A percentile compares a stretch with the other conserved stretches of the same genome.
phyloP scores from a whole-genome alignment of 1,140 invertebrate genomes.

The Bombus huntii region DNA sequence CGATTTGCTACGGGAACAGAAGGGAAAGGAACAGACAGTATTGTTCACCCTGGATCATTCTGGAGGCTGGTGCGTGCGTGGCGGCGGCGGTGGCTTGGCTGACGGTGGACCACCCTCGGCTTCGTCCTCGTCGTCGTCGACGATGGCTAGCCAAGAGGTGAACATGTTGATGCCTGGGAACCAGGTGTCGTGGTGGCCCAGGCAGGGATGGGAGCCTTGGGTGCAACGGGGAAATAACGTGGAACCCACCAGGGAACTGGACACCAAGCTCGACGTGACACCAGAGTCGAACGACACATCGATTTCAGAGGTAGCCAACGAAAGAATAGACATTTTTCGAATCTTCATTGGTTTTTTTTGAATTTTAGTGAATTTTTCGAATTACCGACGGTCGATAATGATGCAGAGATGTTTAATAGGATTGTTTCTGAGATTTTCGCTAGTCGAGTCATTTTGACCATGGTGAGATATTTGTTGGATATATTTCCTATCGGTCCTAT shows the following conservation, averaged over 20 bases:
- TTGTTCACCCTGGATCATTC: conserved; percentile 57
- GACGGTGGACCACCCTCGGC: conserved; percentile 32
- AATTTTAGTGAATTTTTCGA: background rate
- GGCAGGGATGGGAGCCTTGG: conserved; percentile 71
- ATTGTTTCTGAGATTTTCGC: too few species aligned
- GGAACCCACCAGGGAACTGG: conserved; percentile 38
- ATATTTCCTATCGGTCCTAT: too few species aligned
- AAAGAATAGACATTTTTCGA: conserved; percentile 32
- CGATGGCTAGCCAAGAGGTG: conserved; percentile 49
- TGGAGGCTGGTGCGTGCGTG: conserved; percentile 41
- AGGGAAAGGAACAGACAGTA: background rate
- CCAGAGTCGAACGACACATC: conserved; percentile 74
- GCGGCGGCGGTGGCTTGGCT: conserved; percentile 24
- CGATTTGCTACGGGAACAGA: background rate
- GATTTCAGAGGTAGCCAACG: conserved; percentile 74
- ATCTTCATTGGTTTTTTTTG: background rate
- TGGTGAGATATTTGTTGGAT: too few species aligned
- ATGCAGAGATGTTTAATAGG: background rate
- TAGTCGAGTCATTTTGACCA: too few species aligned
- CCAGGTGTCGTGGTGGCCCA: conserved; percentile 63
- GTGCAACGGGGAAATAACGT: conserved; percentile 61
- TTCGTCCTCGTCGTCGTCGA: conserved; percentile 51
- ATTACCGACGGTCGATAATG: background rate
- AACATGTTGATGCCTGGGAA: conserved; percentile 48
- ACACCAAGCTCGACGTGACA: conserved; percentile 73